These are phyloP conservation scores for Macrosiphum euphorbiae DNA, from an alignment of 2,888 invertebrate species.

Conservation along the genomic window DNA sequence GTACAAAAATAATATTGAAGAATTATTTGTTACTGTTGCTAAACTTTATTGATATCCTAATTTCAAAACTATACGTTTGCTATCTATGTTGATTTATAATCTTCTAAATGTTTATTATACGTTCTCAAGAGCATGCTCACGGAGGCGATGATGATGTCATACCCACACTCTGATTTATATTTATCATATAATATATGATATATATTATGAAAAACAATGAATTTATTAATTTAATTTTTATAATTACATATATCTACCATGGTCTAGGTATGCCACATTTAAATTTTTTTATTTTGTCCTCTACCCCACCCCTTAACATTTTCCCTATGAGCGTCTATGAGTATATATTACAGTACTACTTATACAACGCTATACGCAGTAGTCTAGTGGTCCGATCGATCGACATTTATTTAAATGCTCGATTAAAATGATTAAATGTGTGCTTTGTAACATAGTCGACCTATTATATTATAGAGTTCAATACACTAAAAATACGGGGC, in stretches of 20 bases:
- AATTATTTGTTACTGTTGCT: not conserved
- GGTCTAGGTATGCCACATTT: too few relatives aligned
- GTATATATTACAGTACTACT: not conserved
- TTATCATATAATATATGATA: too few relatives aligned
- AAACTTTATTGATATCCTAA: not conserved
- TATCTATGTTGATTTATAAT: not conserved
- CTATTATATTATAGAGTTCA: not conserved
- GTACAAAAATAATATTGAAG: not conserved
- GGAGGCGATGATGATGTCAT: too few relatives aligned
- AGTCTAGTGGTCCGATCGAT: not conserved
- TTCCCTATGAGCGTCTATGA: not conserved
- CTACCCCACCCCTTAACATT: not conserved
- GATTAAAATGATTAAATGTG: not conserved
- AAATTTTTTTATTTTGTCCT: too few relatives aligned
- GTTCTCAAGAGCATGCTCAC: not conserved
- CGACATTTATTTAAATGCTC: not conserved
- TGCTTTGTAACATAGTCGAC: not conserved
- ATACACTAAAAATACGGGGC: not conserved
- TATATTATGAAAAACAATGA: too few relatives aligned
- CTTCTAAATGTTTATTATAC: not conserved
- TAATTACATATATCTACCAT: too few relatives aligned
- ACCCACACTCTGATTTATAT: too few relatives aligned
- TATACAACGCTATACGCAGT: not conserved
- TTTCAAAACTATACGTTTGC: not conserved
- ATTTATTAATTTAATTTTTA: too few relatives aligned